phyloP scores from a whole-genome alignment of 2,113 vertebrate species.

The Axis porcinus region DNA sequence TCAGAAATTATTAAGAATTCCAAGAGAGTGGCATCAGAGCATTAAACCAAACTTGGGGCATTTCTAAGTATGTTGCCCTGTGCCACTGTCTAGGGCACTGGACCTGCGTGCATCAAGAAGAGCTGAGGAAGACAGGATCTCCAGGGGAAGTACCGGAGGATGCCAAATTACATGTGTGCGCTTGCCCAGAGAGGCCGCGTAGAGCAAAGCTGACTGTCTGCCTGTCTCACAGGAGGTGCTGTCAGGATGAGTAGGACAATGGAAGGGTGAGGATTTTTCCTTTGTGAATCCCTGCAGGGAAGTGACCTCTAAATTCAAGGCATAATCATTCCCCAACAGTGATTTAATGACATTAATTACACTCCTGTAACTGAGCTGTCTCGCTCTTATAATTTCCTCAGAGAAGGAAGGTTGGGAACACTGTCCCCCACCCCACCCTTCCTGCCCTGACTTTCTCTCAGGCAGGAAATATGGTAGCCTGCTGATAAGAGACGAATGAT shows the following conservation, averaged over 20 bases:
- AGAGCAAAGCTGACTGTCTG: neutral
- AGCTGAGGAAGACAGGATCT: neutral
- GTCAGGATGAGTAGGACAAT: neutral
- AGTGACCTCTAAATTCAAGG: constrained; percentile 48
- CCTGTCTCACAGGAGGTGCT: neutral
- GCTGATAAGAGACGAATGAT: neutral
- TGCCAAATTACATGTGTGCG: neutral
- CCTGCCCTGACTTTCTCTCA: neutral
- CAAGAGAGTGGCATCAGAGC: neutral
- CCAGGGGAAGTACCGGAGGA: neutral
- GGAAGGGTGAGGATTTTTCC: neutral
- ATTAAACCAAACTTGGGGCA: neutral
- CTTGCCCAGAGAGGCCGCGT: neutral
- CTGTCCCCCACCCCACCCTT: neutral
- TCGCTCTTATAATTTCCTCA: constrained; percentile 28
- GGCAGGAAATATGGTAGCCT: neutral
- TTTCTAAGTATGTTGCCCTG: neutral
- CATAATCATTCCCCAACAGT: neutral
- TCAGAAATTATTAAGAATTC: neutral
- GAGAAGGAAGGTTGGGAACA: neutral
- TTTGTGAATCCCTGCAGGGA: neutral
- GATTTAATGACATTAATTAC: constrained; percentile 52
- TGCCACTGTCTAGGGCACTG: neutral
- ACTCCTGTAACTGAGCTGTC: neutral
- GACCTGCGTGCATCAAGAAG: fast-evolving